Evolutionary conservation across 2,113 vertebrate genomes (phyloP).

Genomic region (Acanthochromis polyacanthus): DNA sequence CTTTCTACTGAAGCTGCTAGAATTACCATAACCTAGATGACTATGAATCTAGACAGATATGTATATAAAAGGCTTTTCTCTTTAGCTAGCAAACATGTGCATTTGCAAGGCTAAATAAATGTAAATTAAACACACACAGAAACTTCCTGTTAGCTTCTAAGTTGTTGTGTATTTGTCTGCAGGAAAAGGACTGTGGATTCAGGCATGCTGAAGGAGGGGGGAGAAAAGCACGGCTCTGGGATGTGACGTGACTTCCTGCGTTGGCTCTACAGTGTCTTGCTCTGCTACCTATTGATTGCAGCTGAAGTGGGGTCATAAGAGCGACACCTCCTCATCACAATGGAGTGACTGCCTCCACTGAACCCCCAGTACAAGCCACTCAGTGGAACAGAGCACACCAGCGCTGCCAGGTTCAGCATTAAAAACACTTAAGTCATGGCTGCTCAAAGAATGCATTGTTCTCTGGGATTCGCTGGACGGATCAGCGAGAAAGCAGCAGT

Average conservation of each 20-base stretch:
- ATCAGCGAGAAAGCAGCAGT: constrained; percentile 41
- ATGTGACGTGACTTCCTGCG: constrained; percentile 71
- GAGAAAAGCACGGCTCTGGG: constrained; percentile 79
- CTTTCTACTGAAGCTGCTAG: no score
- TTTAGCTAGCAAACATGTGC: background rate
- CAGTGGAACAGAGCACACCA: constrained; percentile 62
- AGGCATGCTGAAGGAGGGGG: constrained; percentile 73
- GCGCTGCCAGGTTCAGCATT: constrained; percentile 72
- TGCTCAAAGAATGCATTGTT: constrained; percentile 82
- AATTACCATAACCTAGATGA: no score
- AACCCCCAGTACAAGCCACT: constrained; percentile 57
- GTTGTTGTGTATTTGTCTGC: constrained; percentile 42
- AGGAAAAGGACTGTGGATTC: constrained; percentile 81
- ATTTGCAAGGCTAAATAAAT: background rate
- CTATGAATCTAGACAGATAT: no score
- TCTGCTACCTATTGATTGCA: constrained; percentile 35
- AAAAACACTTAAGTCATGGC: constrained; percentile 77
- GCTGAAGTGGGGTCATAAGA: constrained; percentile 50
- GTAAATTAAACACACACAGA: background rate
- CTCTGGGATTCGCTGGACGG: constrained; percentile 45
- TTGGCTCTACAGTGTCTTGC: constrained; percentile 24
- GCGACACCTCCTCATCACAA: constrained; percentile 54
- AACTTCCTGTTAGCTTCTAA: constrained; percentile 25
- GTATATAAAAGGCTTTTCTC: background rate
- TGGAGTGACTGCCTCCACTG: constrained; percentile 48